A percentile compares a stretch with the other conserved stretches of the same genome.
These are phyloP conservation scores for Oasisia sp. DNA, from an alignment of 2,888 invertebrate genomes.

Conservation along the genomic window DNA sequence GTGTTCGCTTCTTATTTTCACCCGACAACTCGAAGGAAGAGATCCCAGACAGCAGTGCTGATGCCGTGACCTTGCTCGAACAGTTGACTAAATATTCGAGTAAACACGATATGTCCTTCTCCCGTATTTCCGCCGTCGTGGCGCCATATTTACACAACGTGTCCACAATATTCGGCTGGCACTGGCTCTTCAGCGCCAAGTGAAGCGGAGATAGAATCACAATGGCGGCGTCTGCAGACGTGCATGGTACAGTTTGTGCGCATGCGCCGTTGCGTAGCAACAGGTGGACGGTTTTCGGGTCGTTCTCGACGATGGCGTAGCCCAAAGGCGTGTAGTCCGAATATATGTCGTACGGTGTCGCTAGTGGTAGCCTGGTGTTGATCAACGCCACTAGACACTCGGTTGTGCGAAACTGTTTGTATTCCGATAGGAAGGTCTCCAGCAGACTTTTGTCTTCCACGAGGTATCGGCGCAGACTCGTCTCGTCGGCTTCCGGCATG, in stretches of 20 bases:
- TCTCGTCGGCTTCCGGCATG: not conserved
- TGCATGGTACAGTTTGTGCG: not conserved
- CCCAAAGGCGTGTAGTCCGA: not conserved
- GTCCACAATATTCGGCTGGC: not conserved
- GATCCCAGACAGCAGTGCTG: not conserved
- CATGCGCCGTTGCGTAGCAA: not conserved
- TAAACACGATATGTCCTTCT: not conserved
- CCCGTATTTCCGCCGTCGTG: not conserved
- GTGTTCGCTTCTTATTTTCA: not conserved
- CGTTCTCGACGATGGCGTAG: not conserved
- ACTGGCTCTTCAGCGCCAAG: not conserved
- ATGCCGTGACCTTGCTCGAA: not conserved
- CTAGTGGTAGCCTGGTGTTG: not conserved
- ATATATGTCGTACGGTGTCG: not conserved
- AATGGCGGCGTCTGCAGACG: not conserved
- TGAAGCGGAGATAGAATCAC: not conserved
- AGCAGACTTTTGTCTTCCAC: not conserved
- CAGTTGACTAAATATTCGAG: not conserved
- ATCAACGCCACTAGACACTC: not conserved
- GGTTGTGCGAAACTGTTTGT: not conserved
- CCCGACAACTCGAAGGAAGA: not conserved
- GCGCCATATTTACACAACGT: not conserved
- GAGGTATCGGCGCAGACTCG: not conserved
- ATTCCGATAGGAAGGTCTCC: not conserved
- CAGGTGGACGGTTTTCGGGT: not conserved